Evolutionary conservation across 2,113 vertebrate species (phyloP).

Genomic region (Rhea pennata): DNA sequence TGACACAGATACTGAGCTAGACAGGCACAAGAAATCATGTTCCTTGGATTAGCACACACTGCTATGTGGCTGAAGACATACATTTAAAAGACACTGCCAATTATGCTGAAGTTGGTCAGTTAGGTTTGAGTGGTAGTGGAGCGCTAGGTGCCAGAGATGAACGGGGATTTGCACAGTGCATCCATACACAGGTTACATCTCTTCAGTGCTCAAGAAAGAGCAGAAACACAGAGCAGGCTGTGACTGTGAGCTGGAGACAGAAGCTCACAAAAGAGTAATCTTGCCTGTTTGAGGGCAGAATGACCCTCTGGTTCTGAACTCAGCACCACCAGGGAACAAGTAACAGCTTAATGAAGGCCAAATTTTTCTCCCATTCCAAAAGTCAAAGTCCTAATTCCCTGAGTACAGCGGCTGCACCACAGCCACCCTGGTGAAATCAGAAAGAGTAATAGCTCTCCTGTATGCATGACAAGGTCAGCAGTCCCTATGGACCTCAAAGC

Average conservation of each 20-base stretch:
- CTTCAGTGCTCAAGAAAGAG: background rate
- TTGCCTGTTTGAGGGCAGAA: no score
- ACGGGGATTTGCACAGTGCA: background rate
- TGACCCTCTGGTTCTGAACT: background rate
- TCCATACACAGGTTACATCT: background rate
- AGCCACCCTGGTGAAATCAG: background rate
- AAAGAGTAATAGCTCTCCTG: background rate
- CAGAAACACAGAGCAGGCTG: background rate
- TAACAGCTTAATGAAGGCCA: background rate
- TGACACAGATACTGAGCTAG: background rate
- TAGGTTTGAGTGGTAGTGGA: background rate
- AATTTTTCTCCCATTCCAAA: background rate
- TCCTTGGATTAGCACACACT: background rate
- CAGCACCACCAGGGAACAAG: background rate
- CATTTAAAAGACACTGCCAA: background rate
- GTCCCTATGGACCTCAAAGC: background rate
- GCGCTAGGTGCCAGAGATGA: background rate
- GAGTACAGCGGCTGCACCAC: rapidly evolving
- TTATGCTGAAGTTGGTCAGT: background rate
- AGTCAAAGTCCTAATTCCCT: background rate
- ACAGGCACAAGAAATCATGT: background rate
- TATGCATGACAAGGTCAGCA: background rate
- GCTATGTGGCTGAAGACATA: background rate
- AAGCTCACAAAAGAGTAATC: background rate
- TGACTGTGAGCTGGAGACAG: background rate